phyloP scores from a whole-genome alignment of 2,797 vertebrate species.

The Chiloscyllium punctatum region DNA sequence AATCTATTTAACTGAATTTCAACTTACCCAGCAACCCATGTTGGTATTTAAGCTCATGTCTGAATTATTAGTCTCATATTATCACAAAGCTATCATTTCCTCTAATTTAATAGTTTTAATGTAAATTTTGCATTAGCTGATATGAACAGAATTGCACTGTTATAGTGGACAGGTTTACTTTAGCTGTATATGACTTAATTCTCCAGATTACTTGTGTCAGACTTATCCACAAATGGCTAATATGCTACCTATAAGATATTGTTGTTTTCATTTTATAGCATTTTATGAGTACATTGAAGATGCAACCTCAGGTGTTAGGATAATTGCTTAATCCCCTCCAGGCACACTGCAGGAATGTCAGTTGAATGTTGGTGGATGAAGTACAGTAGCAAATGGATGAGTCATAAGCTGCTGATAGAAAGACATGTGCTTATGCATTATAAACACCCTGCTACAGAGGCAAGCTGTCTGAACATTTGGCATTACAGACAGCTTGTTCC shows the following conservation, averaged over 20 bases:
- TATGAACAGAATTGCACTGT: not conserved
- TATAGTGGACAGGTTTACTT: not conserved
- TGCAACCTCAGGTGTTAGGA: slow-evolving; percentile 16
- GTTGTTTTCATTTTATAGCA: not conserved
- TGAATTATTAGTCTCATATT: not conserved
- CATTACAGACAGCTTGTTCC: slow-evolving; percentile 25
- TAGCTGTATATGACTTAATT: not conserved
- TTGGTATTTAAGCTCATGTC: not conserved
- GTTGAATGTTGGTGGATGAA: slow-evolving; percentile 26
- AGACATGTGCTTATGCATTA: slow-evolving; percentile 33
- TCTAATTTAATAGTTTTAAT: not conserved
- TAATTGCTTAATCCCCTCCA: slow-evolving; percentile 30
- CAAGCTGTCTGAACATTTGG: slow-evolving; percentile 28
- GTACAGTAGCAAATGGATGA: slow-evolving; percentile 27
- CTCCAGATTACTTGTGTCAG: slow-evolving; percentile 2
- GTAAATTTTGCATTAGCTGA: not conserved
- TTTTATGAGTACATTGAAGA: slow-evolving; percentile 31
- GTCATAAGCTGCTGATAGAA: slow-evolving; percentile 35
- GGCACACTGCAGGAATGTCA: slow-evolving; percentile 12
- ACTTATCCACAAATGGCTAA: not conserved
- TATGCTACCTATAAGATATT: slow-evolving; percentile 12
- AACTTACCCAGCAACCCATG: not conserved
- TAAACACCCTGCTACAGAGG: not conserved
- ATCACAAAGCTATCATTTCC: not conserved
- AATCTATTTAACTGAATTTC: not conserved